Base-by-base conservation (phyloP, 2,113 vertebrate species). In the Colistium nudipinnis region DNA sequence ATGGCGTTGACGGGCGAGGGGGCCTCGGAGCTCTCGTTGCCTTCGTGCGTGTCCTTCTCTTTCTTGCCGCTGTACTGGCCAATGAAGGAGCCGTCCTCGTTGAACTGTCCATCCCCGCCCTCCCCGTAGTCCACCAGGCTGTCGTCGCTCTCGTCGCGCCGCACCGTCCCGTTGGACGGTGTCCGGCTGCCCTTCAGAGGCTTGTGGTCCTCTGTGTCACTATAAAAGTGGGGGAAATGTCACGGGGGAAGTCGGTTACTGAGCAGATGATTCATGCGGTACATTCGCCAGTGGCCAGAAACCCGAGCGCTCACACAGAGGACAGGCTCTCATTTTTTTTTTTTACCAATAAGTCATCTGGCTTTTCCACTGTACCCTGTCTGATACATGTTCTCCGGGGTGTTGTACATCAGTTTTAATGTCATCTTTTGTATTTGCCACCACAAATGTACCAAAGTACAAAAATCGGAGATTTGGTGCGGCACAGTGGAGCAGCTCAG, bases 91-190 rank as follows among this genome's bases (percentile, higher is more conserved):
- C 97, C 96, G 38, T 99, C 97, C 86, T 99, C 96, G 45, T 98
- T 99, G 92, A 99, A 99, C 83, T 98, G 97, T 56, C 97, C 97
- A 13, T 99, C 98, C 52, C 97, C 97, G 12, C 97, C 97, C 90
- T 99, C 97, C 61, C 97, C 96, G 83, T 99, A 99, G 93, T 99
- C 97, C 90, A 98, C 97, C 88, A 98, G 92, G 88, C 97, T 99
- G 89, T 98, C 97, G 41, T 98, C 97, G 6, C 97, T 98, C 80
- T 98, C 97, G 61, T 98, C 97, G 16, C 96, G 97, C 87, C 96
- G 96, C 91, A 98, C 96, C 83, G 97, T 99, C 75, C 97, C 96
- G 47, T 99, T 97, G 83, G 97, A 99, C 62, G 97, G 95, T 13
- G 96, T 98, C 74, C 97, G 93, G 87, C 97, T 99, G 81, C 96